These are phyloP conservation scores for Etheostoma spectabile DNA, from an alignment of 2,113 vertebrate genomes.

Conservation along the genomic window DNA sequence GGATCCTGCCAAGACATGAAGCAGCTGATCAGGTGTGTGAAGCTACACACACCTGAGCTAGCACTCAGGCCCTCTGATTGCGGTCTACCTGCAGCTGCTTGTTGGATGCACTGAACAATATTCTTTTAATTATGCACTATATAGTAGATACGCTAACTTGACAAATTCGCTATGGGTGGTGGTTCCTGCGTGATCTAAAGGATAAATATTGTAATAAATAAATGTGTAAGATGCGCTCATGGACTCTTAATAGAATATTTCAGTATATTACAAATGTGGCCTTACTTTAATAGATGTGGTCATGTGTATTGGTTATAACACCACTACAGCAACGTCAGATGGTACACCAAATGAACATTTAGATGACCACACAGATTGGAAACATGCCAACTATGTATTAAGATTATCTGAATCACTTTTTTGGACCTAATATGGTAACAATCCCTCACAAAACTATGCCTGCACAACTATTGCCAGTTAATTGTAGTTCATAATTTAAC, in stretches of 20 bases:
- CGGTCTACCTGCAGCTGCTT: not conserved
- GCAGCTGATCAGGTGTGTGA: conserved; percentile 31
- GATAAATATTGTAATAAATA: not conserved
- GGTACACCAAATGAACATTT: not conserved
- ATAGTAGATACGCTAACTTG: not conserved
- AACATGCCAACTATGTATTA: not conserved
- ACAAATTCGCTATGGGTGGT: not conserved
- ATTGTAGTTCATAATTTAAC: not conserved
- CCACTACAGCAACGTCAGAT: not conserved
- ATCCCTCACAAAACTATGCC: not conserved
- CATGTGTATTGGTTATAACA: not conserved
- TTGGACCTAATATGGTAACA: not conserved
- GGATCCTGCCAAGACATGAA: conserved; percentile 7
- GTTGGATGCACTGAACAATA: not conserved
- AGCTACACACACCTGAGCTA: not conserved
- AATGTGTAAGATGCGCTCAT: not conserved
- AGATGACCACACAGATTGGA: not conserved
- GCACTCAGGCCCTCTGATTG: not conserved
- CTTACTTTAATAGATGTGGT: too few relatives aligned
- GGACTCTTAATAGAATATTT: too few relatives aligned
- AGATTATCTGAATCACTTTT: not conserved
- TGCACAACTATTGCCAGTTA: not conserved
- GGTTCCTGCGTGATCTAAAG: not conserved
- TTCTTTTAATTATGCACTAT: not conserved
- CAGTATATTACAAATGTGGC: too few relatives aligned